Evolutionary conservation across 2,888 invertebrate genomes (phyloP), one percentile per base, ranked within the genome.

Genomic region (Melieria picta): DNA sequence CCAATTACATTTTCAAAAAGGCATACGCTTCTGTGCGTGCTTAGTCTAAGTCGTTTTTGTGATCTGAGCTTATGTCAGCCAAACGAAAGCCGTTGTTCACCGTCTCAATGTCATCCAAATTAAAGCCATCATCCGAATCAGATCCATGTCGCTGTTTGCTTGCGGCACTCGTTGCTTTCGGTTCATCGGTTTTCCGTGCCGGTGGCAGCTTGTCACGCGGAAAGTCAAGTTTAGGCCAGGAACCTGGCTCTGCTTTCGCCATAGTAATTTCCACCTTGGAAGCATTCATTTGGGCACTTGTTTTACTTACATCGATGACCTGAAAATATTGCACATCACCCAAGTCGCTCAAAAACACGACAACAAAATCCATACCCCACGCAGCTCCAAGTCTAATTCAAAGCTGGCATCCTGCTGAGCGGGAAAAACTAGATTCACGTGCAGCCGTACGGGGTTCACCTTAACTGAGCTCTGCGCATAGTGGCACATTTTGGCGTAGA

Each of bases 191-290:
- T 13, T 69, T 61, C 5, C 47, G 62, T 11, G 13, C 46, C 7
- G 77, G 74, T n/a, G 83, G 82, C 67, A 82, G 57, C 9, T 73
- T 76, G 4, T 77, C 74, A 69, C 88, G 86, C 0, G 92, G 91
- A 77, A 92, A 90, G 80, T 93, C 91, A 45, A 98, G 86, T 78
- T 91, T 91, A 9, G 90, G 84, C 98, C 98, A 98, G 13, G 91
- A 90, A 3, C 94, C 93, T 0, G 93, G 90, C 80, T 95, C 96
- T 0, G 91, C 92, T 87, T 99, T 99, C 78, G 91, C 93, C 82
- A 99, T 86, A 82, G 93, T 95, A 43, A 99, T 93, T 88, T 99
- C 98, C 47, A 98, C 91, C 90, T 99, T 99, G 11, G 95, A 93
- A 11, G 93, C 93, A 79, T 92, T 89, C 93, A 98, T 94, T 56